Conservation (phyloP, 1,140 invertebrate species). For the Camponotus floridanus region DNA sequence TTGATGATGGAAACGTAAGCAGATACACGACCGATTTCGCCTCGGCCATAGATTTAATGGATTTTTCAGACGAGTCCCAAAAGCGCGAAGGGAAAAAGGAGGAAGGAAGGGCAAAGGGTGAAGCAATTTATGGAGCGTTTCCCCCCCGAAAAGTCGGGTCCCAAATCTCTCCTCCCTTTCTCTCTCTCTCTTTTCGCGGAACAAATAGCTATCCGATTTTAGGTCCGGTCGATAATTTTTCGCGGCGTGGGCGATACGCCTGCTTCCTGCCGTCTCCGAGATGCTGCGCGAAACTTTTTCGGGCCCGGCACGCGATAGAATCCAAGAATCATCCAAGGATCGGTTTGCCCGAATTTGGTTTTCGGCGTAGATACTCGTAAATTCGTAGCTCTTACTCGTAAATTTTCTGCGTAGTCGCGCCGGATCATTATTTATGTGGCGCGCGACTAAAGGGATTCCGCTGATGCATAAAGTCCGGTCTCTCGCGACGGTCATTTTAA, state of each 20-base stretch:
- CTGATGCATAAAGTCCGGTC: slow-evolving; percentile 12
- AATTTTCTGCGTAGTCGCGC: slow-evolving; percentile 19
- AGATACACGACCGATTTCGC: slow-evolving; percentile 63
- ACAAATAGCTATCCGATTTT: slow-evolving; percentile 57
- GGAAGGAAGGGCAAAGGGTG: neutral
- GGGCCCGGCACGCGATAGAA: slow-evolving; percentile 56
- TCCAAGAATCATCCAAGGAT: slow-evolving; percentile 22
- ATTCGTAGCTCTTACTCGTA: slow-evolving; percentile 40
- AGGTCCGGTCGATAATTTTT: slow-evolving; percentile 20
- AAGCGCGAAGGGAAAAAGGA: neutral
- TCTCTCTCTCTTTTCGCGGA: slow-evolving; percentile 21
- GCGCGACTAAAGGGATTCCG: slow-evolving; percentile 13
- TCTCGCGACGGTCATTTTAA: slow-evolving; percentile 25
- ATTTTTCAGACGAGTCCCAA: slow-evolving; percentile 59
- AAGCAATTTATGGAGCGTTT: slow-evolving; percentile 57
- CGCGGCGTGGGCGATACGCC: slow-evolving; percentile 41
- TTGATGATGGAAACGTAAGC: slow-evolving; percentile 67
- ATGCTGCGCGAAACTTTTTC: slow-evolving; percentile 17
- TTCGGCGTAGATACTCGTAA: slow-evolving; percentile 36
- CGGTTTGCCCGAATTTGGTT: slow-evolving; percentile 31
- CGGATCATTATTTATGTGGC: slow-evolving; percentile 22
- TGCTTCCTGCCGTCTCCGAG: slow-evolving; percentile 60
- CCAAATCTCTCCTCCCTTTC: neutral
- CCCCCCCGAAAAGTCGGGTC: slow-evolving; percentile 1
- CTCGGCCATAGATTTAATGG: slow-evolving; percentile 59